phyloP scores from a whole-genome alignment of 2,888 invertebrate species.

The Nomada hirtipes region DNA sequence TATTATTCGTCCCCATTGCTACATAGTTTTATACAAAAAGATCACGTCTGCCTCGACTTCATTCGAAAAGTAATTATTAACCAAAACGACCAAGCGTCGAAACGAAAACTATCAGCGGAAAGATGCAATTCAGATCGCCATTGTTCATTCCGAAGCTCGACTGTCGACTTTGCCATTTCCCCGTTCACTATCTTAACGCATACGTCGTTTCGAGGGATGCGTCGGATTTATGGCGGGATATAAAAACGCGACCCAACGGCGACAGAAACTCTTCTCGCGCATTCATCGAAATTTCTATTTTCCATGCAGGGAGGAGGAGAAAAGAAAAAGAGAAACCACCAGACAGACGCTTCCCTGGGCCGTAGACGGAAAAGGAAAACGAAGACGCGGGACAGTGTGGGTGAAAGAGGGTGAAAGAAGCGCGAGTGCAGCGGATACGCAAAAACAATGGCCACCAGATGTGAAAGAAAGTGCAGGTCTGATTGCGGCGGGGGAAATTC shows the following conservation, averaged over 20 bases:
- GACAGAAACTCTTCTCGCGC: constrained; percentile 9
- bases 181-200: neutral
- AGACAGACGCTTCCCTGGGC: neutral
- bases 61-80: no score
- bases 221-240: constrained; percentile 29
- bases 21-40: no score
- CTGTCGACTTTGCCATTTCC: neutral
- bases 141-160: neutral
- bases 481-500: constrained; percentile 21
- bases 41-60: no score
- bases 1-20: no score
- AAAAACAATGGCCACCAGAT: constrained; percentile 34
- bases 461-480: neutral
- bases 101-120: neutral
- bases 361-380: constrained; percentile 9
- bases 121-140: neutral
- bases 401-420: neutral
- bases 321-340: neutral
- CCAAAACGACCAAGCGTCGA: neutral
- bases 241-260: constrained; percentile 22
- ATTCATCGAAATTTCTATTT: constrained; percentile 47
- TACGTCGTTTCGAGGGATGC: constrained; percentile 12
- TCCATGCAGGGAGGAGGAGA: constrained; percentile 6
- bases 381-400: neutral
- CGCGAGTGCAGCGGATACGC: constrained; percentile 12